Percentiles rank a stretch among this genome's conserved stretches.
Evolutionary conservation across 2,113 vertebrate genomes (phyloP).

Genomic region (Cavia aperea): DNA sequence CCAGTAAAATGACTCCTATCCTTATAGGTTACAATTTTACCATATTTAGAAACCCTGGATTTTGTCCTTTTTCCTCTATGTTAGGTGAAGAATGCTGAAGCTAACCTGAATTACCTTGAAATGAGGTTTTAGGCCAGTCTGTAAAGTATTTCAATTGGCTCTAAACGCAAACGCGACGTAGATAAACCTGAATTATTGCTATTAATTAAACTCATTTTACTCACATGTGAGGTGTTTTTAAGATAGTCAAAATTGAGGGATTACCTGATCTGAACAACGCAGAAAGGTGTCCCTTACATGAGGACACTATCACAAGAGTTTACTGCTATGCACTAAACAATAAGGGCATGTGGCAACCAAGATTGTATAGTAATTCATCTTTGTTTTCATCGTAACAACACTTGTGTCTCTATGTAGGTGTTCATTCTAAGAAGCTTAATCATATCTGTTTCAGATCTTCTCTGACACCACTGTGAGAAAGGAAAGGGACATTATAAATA

Average conservation of each 20-base stretch:
- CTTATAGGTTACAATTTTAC: slow-evolving; percentile 11
- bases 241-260: neutral
- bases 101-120: neutral
- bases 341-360: neutral
- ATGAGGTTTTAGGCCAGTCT: slow-evolving; percentile 14
- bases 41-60: slow-evolving; percentile 12
- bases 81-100: neutral
- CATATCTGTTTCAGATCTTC: neutral
- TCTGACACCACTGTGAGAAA: neutral
- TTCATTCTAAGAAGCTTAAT: slow-evolving; percentile 29
- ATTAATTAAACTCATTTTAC: neutral
- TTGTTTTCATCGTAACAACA: neutral
- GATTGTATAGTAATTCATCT: neutral
- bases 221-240: neutral
- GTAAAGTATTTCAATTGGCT: neutral
- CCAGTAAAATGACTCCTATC: neutral
- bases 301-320: neutral
- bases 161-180: neutral
- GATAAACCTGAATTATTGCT: neutral
- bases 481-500: neutral
- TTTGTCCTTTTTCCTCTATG: neutral
- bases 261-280: neutral
- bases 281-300: neutral
- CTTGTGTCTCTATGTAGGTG: neutral
- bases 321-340: neutral